Evolutionary conservation across 2,797 vertebrate genomes (phyloP).

Genomic region (Balearica regulorum): DNA sequence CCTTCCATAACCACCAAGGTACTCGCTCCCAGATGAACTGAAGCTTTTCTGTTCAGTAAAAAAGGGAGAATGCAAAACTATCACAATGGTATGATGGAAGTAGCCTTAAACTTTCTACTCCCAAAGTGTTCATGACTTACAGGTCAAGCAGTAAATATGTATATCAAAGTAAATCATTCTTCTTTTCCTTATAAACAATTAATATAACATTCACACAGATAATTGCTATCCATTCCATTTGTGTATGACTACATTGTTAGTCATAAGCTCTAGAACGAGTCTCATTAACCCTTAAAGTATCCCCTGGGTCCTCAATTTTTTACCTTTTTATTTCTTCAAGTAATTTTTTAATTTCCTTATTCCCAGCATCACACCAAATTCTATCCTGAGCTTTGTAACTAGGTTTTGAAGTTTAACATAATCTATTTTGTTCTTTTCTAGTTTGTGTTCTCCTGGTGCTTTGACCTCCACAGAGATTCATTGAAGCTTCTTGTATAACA

Average conservation of each 20-base stretch:
- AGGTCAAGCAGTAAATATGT: background rate
- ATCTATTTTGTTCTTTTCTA: background rate
- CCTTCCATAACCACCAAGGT: background rate
- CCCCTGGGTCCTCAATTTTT: background rate
- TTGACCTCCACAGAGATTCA: background rate
- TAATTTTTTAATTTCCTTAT: background rate
- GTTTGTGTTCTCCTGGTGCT: background rate
- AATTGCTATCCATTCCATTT: background rate
- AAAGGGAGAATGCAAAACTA: background rate
- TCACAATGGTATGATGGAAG: background rate
- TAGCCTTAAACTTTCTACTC: background rate
- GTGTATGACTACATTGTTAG: background rate
- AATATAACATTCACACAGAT: background rate
- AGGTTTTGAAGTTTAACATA: background rate
- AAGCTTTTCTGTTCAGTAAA: background rate
- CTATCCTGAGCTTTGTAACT: background rate
- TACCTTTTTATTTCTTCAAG: background rate
- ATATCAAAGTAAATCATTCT: background rate
- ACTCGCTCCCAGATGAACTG: background rate
- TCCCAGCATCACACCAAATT: background rate
- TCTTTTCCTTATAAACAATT: background rate
- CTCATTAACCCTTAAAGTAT: background rate
- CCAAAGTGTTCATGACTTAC: background rate
- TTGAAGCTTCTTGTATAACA: background rate
- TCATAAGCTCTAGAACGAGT: background rate